Conservation (phyloP, 2,888 invertebrate species). For the Limnephilus rhombicus region DNA sequence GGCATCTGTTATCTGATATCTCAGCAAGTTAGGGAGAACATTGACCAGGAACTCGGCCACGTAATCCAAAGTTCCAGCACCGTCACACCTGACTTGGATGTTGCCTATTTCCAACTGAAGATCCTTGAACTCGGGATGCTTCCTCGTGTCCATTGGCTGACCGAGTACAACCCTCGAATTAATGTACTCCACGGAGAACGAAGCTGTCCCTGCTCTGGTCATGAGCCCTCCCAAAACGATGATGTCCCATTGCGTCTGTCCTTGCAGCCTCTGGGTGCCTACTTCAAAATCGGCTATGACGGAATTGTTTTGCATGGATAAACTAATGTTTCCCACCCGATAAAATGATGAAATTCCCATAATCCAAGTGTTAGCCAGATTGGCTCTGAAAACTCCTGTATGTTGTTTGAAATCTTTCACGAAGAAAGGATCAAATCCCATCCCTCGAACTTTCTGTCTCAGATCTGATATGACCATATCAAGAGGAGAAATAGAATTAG, state of each 20-base stretch:
- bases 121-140: constrained; percentile 84
- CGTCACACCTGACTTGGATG: constrained; percentile 89
- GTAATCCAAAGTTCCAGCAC: constrained; percentile 92
- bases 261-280: constrained; percentile 88
- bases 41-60: constrained; percentile 88
- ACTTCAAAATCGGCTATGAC: constrained; percentile 83
- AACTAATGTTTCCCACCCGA: constrained; percentile 87
- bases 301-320: constrained; percentile 85
- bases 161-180: constrained; percentile 83
- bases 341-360: constrained; percentile 89
- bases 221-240: constrained; percentile 82
- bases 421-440: constrained; percentile 86
- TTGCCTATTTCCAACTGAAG: constrained; percentile 90
- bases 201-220: constrained; percentile 84
- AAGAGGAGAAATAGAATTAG: constrained; percentile 91
- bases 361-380: constrained; percentile 86
- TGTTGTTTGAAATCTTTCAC: constrained; percentile 86
- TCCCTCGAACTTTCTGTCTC: constrained; percentile 81
- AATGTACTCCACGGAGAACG: constrained; percentile 89
- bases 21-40: constrained; percentile 88
- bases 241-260: constrained; percentile 88
- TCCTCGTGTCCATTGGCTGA: constrained; percentile 87
- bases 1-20: constrained; percentile 93
- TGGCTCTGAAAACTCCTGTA: constrained; percentile 83
- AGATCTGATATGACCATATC: constrained; percentile 89